A percentile compares a stretch with the other conserved stretches of the same genome.
These are phyloP conservation scores for Xenotilapia leptura DNA, from an alignment of 2,113 vertebrate species.

Conservation along the genomic window DNA sequence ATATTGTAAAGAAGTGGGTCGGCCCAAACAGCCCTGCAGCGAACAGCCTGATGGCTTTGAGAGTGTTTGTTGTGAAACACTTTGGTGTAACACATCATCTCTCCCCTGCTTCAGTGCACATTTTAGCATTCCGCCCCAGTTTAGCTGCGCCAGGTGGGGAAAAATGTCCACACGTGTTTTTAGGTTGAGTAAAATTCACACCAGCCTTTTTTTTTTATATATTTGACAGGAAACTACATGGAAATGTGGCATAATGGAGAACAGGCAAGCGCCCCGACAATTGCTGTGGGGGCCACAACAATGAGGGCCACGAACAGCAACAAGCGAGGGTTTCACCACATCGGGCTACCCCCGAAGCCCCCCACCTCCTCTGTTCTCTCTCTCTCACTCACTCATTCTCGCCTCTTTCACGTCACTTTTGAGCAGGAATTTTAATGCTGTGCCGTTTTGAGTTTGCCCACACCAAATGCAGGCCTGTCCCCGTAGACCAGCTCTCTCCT, in stretches of 20 bases:
- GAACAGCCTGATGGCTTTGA: conserved; percentile 36
- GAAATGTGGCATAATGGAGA: conserved; percentile 54
- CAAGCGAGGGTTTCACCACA: conserved; percentile 33
- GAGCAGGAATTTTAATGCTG: conserved; percentile 45
- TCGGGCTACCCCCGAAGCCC: background rate
- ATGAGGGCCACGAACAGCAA: background rate
- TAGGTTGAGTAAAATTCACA: conserved; percentile 68
- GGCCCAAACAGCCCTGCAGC: conserved; percentile 36
- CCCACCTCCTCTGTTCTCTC: background rate
- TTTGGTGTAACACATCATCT: conserved; percentile 61
- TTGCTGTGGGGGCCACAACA: conserved; percentile 26
- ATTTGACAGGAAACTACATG: conserved; percentile 61
- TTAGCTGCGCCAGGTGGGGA: conserved; percentile 35
- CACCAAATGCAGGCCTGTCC: conserved; percentile 35
- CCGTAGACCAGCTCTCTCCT: conserved; percentile 30
- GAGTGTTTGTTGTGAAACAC: conserved; percentile 65
- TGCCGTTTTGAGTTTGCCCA: conserved; percentile 44
- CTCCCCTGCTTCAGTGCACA: background rate
- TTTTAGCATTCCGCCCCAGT: conserved; percentile 43
- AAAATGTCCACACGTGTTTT: conserved; percentile 58
- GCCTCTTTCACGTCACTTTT: conserved; percentile 6
- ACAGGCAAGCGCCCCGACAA: conserved; percentile 38
- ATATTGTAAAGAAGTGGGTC: conserved; percentile 62
- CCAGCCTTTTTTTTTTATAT: conserved; percentile 61
- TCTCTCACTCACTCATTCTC: background rate